Evolutionary conservation across 2,113 vertebrate genomes (phyloP).

Genomic region (Hymenochirus boettgeri): DNA sequence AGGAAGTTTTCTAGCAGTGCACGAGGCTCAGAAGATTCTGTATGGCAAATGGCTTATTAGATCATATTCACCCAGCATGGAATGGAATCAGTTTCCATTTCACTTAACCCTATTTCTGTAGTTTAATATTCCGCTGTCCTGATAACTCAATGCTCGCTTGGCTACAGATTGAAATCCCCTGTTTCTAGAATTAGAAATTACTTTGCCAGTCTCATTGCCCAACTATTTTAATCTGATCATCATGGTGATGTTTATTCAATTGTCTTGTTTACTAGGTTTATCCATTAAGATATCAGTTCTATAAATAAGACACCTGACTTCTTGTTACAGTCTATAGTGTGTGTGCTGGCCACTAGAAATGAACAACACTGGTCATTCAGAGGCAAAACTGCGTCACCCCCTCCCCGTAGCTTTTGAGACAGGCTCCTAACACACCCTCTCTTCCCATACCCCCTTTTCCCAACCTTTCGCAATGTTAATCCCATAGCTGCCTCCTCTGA

Average conservation of each 20-base stretch:
- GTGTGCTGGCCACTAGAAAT: no score
- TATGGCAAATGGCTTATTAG: slow-evolving; percentile 31
- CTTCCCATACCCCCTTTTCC: no score
- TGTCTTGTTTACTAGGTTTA: no score
- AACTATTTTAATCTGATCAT: slow-evolving; percentile 40
- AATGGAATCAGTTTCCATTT: slow-evolving; percentile 38
- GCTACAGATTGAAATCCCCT: slow-evolving; percentile 36
- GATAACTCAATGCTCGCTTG: slow-evolving; percentile 29
- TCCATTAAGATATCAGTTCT: no score
- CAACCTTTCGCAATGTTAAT: no score
- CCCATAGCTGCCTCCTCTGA: no score
- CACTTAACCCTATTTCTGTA: slow-evolving; percentile 38
- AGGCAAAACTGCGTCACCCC: no score
- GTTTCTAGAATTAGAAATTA: slow-evolving; percentile 39
- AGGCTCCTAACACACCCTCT: no score
- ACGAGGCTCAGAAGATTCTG: slow-evolving; percentile 14
- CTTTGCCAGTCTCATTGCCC: slow-evolving; percentile 23
- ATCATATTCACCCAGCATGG: slow-evolving; percentile 16
- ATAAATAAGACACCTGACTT: no score
- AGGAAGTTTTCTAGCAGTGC: slow-evolving; percentile 10
- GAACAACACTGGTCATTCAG: no score
- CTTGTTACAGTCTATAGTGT: no score
- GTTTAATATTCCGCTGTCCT: slow-evolving; percentile 36
- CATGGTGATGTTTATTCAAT: slow-evolving; percentile 33
- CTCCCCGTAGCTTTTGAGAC: no score